Conservation (phyloP, 2,113 vertebrate genomes). For the Emydura subglobosa region DNA sequence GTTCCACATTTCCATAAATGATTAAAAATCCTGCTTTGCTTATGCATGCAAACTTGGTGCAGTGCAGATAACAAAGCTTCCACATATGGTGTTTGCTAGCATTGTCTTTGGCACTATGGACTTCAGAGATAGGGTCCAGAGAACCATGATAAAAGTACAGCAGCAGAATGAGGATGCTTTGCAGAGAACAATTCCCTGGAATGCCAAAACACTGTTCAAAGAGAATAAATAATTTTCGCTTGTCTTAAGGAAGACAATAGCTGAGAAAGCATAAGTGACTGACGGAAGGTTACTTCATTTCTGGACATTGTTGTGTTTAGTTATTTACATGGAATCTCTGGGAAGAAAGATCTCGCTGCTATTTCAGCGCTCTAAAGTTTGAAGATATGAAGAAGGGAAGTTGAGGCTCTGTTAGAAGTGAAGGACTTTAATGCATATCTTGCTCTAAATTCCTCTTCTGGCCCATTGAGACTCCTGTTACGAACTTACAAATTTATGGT, state of each 20-base stretch:
- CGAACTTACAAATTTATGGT: not conserved
- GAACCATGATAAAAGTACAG: not conserved
- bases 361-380: not conserved
- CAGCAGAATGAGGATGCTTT: not conserved
- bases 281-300: not conserved
- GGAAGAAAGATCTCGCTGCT: not conserved
- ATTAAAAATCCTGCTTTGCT: conserved; percentile 24
- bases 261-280: not conserved
- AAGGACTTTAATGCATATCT: not conserved
- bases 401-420: not conserved
- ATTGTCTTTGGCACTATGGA: not conserved
- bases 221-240: not conserved
- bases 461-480: not conserved
- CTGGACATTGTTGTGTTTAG: not conserved
- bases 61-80: not conserved
- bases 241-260: not conserved
- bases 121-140: not conserved
- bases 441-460: not conserved
- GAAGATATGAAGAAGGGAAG: not conserved
- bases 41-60: not conserved
- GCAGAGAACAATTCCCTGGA: not conserved
- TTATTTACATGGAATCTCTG: not conserved
- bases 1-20: not conserved
- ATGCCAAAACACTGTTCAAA: not conserved
- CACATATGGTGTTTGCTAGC: not conserved